Evolutionary conservation across 2,888 invertebrate species (phyloP), one percentile per base, ranked within the genome.

Genomic region (Leptinotarsa tumamoca): DNA sequence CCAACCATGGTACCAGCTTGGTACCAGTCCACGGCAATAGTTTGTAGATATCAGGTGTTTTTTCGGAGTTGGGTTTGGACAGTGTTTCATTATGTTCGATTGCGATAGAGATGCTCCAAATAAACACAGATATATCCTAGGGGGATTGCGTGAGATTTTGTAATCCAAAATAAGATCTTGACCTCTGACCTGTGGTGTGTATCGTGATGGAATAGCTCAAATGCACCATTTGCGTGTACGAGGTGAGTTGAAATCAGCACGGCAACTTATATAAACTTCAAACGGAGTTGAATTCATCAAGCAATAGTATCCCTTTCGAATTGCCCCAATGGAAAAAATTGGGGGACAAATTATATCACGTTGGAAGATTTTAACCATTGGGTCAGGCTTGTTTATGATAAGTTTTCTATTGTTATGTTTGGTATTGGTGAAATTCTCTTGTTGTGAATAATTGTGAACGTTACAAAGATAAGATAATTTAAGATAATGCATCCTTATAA

Each of bases 1-100:
- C 82, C 81, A 82, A 83, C 79, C 81, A 84, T 63, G 63, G 43
- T 82, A 69, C 69, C 56, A 43, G 43, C 79, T 84, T 78, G 79
- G 76, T 68, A 79, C 82, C 83, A 85, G 86, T 85, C 77, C 80
- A 81, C 80, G 81, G 81, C 85, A 68, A 79, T 81, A 80, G 83
- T 85, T 82, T 81, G 82, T 83, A 82, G 82, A 83, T 82, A 84
- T 83, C 71, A 75, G 75, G 73, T 78, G 75, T 71, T 68, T 77
- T 75, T 67, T 21, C 71, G n/a, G 5, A n/a, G 58, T n/a, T 58
- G 58, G 18, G 27, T 15, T 10, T 27, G 13, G 5, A 51, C n/a
- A n/a, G 51, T 68, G 50, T n/a, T 68, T 49, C 21, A 51, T 18
- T 51, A 51, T 18, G 33, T 18, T 13, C 15, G 21, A 17, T 68